Conservation (phyloP, 2,888 invertebrate genomes). For the Cremastobaeus sp. region DNA sequence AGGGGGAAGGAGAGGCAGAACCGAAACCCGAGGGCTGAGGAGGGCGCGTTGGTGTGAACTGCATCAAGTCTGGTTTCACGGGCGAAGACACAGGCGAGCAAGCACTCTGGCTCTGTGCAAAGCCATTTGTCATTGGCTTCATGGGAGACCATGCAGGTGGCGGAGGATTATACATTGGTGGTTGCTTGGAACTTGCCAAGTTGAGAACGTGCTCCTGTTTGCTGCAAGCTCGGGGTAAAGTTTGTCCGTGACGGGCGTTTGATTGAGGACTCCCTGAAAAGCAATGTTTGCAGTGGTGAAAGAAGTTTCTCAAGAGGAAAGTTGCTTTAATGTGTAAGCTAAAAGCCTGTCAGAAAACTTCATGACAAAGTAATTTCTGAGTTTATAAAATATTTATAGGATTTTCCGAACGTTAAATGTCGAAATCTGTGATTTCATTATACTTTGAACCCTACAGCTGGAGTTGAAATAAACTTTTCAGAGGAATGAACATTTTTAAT, state of each 20-base stretch:
- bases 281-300: neutral
- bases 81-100: constrained; percentile 62
- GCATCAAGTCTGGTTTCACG: constrained; percentile 69
- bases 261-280: constrained; percentile 53
- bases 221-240: constrained; percentile 65
- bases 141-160: constrained; percentile 71
- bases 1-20: constrained; percentile 40
- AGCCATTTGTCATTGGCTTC: constrained; percentile 72
- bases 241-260: constrained; percentile 64
- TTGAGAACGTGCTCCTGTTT: constrained; percentile 68
- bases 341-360: too few species aligned
- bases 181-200: constrained; percentile 73
- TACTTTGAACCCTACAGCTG: too few species aligned
- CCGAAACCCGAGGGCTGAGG: constrained; percentile 40
- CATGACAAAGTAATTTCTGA: too few species aligned
- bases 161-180: constrained; percentile 72
- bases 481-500: too few species aligned
- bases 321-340: neutral
- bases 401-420: too few species aligned
- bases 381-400: too few species aligned
- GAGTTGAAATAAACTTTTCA: too few species aligned
- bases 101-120: constrained; percentile 61
- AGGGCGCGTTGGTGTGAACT: constrained; percentile 65
- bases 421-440: neutral
- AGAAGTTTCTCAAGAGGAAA: neutral